These are phyloP conservation scores for Drosophila kepulauana DNA, from an alignment of 1,140 invertebrate genomes.

Conservation along the genomic window DNA sequence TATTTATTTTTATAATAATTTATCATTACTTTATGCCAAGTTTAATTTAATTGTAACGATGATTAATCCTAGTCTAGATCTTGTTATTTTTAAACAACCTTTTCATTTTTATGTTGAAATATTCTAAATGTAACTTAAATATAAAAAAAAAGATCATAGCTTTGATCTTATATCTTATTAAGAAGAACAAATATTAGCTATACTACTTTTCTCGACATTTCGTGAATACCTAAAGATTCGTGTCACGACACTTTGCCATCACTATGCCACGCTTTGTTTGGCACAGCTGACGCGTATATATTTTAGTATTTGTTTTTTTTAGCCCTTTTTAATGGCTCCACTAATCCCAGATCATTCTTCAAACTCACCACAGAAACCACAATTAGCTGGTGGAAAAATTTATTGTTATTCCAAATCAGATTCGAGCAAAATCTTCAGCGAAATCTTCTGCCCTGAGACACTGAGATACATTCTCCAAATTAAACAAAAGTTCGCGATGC, in stretches of 20 bases:
- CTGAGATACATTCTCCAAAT: constrained; percentile 22
- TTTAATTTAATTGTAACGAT: too few relatives aligned
- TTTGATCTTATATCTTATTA: too few relatives aligned
- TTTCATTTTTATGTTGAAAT: too few relatives aligned
- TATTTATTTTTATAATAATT: too few relatives aligned
- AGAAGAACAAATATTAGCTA: too few relatives aligned
- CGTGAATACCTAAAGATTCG: not conserved
- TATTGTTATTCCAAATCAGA: constrained; percentile 63
- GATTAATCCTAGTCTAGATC: too few relatives aligned
- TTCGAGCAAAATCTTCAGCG: constrained; percentile 51
- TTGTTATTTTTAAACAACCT: too few relatives aligned
- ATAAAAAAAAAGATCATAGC: too few relatives aligned
- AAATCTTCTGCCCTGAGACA: constrained; percentile 54
- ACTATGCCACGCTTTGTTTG: constrained; percentile 49
- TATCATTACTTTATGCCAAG: too few relatives aligned
- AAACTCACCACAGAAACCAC: constrained; percentile 73
- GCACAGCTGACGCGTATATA: constrained; percentile 55
- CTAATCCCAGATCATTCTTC: constrained; percentile 39
- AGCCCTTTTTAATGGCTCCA: constrained; percentile 12
- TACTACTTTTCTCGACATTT: too few relatives aligned
- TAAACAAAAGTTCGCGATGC: constrained; percentile 2
- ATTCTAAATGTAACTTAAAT: too few relatives aligned
- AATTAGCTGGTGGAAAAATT: constrained; percentile 62
- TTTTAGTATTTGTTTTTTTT: constrained; percentile 28
- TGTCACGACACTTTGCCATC: constrained; percentile 13